A percentile compares a stretch with the other conserved stretches of the same genome.
Conservation (phyloP, 92 coral and sea anemone species). For the Bergia sp. region DNA sequence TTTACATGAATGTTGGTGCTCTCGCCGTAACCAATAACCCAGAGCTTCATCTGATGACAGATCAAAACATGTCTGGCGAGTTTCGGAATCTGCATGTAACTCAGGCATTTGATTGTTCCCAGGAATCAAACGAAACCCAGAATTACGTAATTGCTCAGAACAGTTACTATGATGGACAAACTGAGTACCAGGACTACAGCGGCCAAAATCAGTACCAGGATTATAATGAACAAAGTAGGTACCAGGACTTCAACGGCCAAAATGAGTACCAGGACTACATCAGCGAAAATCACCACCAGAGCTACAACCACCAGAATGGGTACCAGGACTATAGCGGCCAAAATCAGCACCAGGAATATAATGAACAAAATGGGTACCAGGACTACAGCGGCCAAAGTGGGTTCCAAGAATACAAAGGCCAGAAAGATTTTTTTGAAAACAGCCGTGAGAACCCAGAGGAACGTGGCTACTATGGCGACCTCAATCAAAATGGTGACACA, state of each 20-base stretch:
- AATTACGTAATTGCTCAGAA: not conserved
- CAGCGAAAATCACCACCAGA: too few species aligned
- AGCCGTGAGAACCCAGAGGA: too few species aligned
- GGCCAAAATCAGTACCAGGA: not conserved
- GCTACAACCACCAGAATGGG: too few species aligned
- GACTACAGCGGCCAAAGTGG: too few species aligned
- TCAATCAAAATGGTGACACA: not conserved
- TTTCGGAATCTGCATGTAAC: not conserved
- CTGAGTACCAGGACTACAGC: not conserved
- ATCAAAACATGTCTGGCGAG: not conserved
- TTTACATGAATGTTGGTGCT: constrained; percentile 25
- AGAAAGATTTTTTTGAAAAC: too few species aligned
- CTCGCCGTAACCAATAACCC: constrained; percentile 18
- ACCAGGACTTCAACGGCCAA: not conserved
- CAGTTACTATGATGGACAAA: not conserved
- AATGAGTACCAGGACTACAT: not conserved
- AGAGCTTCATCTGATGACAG: constrained; percentile 20
- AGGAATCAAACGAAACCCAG: not conserved
- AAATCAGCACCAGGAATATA: too few species aligned
- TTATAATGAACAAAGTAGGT: not conserved
- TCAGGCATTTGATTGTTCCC: not conserved
- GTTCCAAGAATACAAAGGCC: too few species aligned
- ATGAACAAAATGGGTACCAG: too few species aligned
- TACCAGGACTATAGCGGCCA: too few species aligned
- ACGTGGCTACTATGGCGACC: constrained; percentile 8